phyloP scores from a whole-genome alignment of 2,888 invertebrate genomes.

The Dysmachus trigonus region DNA sequence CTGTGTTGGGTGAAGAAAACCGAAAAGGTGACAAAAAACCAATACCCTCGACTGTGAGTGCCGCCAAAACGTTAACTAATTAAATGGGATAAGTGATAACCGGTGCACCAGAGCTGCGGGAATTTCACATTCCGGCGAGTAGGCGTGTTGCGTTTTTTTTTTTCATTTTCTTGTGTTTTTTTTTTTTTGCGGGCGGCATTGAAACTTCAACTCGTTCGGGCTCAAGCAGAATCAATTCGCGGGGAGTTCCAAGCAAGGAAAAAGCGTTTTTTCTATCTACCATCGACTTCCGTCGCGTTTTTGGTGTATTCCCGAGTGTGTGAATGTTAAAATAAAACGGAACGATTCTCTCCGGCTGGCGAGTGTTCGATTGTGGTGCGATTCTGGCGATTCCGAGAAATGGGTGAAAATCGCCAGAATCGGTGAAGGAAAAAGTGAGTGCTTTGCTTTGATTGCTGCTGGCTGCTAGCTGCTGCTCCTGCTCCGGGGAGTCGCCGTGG shows the following conservation, averaged over 20 bases:
- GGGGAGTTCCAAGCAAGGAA: background rate
- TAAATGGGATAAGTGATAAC: conserved; percentile 2
- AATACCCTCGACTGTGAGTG: conserved; percentile 3
- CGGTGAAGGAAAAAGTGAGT: background rate
- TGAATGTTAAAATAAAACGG: conserved; percentile 3
- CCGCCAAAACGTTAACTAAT: background rate
- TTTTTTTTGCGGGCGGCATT: conserved; percentile 42
- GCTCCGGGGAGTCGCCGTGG: background rate
- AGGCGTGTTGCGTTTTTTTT: conserved; percentile 31
- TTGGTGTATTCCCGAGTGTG: background rate
- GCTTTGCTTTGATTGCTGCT: too few species aligned
- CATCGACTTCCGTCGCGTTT: background rate
- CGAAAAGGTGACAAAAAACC: conserved; percentile 30
- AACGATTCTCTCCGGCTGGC: background rate
- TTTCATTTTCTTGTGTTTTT: background rate
- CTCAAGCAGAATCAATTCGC: conserved; percentile 27
- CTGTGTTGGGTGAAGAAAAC: conserved; percentile 14
- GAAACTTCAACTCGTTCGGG: conserved; percentile 15
- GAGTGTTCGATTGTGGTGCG: background rate
- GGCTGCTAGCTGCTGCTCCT: too few species aligned
- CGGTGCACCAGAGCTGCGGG: background rate
- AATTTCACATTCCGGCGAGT: background rate
- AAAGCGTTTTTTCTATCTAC: background rate
- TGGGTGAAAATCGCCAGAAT: conserved; percentile 21
- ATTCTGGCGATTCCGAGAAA: background rate